phyloP scores from a whole-genome alignment of 2,888 invertebrate species.

The Arrhopalites spinosus region DNA sequence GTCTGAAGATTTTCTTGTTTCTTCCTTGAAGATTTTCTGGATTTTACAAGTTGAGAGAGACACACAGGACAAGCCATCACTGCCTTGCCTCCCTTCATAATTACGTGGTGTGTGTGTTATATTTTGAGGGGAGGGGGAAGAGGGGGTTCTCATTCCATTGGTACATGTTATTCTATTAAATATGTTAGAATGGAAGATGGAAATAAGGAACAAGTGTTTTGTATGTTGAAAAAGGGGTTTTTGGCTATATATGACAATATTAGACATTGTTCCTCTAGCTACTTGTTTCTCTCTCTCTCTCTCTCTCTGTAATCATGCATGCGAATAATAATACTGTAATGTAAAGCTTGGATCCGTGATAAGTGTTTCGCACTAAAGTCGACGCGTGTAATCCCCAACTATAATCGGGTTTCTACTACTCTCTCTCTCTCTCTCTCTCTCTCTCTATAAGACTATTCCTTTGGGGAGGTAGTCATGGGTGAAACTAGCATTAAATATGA shows the following conservation, averaged over 20 bases:
- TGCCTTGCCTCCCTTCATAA: neutral
- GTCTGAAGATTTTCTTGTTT: neutral
- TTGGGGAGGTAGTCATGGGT: conserved; percentile 24
- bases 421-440: conserved; percentile 2
- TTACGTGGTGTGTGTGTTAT: neutral
- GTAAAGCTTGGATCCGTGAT: conserved; percentile 38
- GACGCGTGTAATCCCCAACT: conserved; percentile 39
- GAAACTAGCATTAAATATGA: conserved; percentile 40
- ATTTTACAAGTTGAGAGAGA: too few relatives aligned
- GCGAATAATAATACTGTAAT: too few relatives aligned
- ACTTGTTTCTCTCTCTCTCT: neutral
- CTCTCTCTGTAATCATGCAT: conserved; percentile 38
- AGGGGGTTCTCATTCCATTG: neutral
- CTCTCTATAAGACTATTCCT: conserved; percentile 4
- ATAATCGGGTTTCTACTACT: conserved; percentile 37
- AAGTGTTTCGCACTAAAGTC: conserved; percentile 43
- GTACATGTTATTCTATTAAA: neutral
- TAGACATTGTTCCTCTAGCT: neutral
- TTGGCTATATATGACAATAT: neutral
- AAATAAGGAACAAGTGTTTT: neutral
- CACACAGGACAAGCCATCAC: too few relatives aligned
- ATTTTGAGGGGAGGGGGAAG: too few relatives aligned
- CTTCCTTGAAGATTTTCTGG: neutral
- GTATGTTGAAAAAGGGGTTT: neutral
- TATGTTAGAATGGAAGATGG: neutral